These are phyloP conservation scores for Prosopocoilus inquinatus DNA, from an alignment of 2,888 invertebrate species.

Conservation along the genomic window DNA sequence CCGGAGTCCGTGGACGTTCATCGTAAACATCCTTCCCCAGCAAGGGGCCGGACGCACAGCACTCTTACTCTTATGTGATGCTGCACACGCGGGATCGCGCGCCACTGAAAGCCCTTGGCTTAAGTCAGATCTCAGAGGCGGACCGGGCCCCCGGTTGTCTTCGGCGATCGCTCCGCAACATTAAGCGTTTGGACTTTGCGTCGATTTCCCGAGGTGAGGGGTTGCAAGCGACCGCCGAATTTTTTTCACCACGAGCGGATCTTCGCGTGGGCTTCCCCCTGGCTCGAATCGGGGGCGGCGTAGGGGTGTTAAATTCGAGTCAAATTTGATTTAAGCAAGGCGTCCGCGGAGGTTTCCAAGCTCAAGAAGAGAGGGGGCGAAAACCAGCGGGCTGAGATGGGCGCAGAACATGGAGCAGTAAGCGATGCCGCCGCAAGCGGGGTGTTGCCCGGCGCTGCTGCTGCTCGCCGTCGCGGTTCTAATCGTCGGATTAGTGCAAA, in stretches of 20 bases:
- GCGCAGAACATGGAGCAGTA: slow-evolving; percentile 46
- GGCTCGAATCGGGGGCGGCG: background rate
- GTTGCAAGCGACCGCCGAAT: slow-evolving; percentile 20
- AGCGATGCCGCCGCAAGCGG: slow-evolving; percentile 51
- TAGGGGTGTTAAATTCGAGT: slow-evolving; percentile 14
- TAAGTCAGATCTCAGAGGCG: slow-evolving; percentile 44
- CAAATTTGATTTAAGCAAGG: slow-evolving; percentile 21
- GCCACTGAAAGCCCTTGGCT: slow-evolving; percentile 48
- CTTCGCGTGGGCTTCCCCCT: background rate
- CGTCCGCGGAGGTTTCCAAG: slow-evolving; percentile 26
- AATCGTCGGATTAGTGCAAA: slow-evolving; percentile 30
- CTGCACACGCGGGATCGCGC: slow-evolving; percentile 49
- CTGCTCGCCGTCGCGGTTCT: slow-evolving; percentile 32
- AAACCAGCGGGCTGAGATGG: slow-evolving; percentile 20
- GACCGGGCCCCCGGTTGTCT: slow-evolving; percentile 38
- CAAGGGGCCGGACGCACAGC: slow-evolving; percentile 42
- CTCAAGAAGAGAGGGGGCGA: slow-evolving; percentile 26
- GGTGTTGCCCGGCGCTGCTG: slow-evolving; percentile 46
- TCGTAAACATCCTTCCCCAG: slow-evolving; percentile 43
- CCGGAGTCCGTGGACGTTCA: slow-evolving; percentile 48
- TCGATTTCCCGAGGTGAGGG: slow-evolving; percentile 26
- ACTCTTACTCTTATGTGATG: slow-evolving; percentile 42
- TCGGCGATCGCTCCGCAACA: slow-evolving; percentile 35
- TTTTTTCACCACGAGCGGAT: slow-evolving; percentile 15
- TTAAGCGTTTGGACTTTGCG: slow-evolving; percentile 36